Evolutionary conservation across 2,113 vertebrate species (phyloP), one percentile per base, ranked within the genome.

Genomic region (Nothocercus nigrocapillus): DNA sequence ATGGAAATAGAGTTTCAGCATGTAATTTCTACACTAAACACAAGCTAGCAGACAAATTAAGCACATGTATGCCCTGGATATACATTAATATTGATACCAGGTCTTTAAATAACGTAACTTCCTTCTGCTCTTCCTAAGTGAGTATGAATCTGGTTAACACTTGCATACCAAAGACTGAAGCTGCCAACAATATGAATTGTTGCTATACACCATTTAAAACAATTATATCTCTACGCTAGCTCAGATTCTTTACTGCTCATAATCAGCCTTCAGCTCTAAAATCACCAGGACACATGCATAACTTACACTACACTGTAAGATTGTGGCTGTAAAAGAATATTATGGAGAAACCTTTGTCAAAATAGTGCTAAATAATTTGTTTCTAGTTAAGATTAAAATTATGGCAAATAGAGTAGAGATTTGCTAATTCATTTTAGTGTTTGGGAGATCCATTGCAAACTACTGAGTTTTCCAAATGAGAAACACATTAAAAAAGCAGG

Each of bases 371-470:
- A 92, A 94, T 94, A 95, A 95, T 92, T 95, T 67, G 81, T 85
- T 95, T 88, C 95, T 85, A 88, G 92, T 94, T 97, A 95, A 91
- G 93, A 78, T 75, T 73, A 88, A 93, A 97, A 94, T 90, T 85
- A 95, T 73, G 82, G 92, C 89, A 83, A 77, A 67, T 72, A 90
- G 85, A 95, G 85, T 51, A 87, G 86, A 91, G 64, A 77, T 61
- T 96, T 87, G 74, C 83, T 96, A 96, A 97, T 95, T 96, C 86
- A 91, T 91, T 95, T 89, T 95, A 95, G 97, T 54, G 87, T 93
- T 3, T 87, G 62, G 63, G 77, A 96, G 59, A 96, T 92, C 88
- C 77, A 86, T 83, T 91, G 94, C 91, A 94, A 97, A 97, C 95
- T 91, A 93, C 91, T 90, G 94, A 83, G 89, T 90, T 96, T 96